Base-by-base conservation (phyloP, 2,113 vertebrate species). In the Lophochroa leadbeateri region DNA sequence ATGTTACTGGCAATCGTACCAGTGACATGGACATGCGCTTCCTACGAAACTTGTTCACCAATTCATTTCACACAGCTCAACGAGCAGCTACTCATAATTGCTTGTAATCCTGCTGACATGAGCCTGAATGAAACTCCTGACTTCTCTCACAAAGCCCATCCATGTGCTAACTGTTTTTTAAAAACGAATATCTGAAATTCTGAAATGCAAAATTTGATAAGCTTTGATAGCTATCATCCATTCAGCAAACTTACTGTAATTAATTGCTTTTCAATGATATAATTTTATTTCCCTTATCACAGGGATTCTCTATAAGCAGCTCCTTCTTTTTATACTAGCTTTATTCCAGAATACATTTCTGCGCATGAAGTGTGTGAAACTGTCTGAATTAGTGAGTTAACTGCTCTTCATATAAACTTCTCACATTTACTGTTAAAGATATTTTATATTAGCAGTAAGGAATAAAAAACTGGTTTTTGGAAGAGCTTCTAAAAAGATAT, bases 201-300 rank as follows among this genome's bases (percentile, higher is more conserved):
- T 94, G 74, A 89, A 95, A 91, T 72, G 71, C 46, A 65, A 49
- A 79, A 86, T 90, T 77, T 89, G 71, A 92, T 92, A 44, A 91
- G 87, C 84, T 96, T 95, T 96, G 92, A 95, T 92, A 97, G 80
- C 92, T 96, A 94, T 90, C 87, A 94, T 70, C 85, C 2, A 2
- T 92, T 94, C 88, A 88, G 41, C 64, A 92, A 93, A 80, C 33
- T 92, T 95, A 81, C 82, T 92, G 50, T 77, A 86, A 90, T 94
- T 97, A 90, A 92, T 94, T 94, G 58, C 86, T 77, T 95, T 95
- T 91, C 67, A 92, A 8, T 96, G 53, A 60, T 68, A 70, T 70
- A 49, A 75, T 94, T 93, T 88, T 94, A 63, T 74, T 81, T 82
- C 64, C 17, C 12, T 41, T 88, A 33, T 86, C 29, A 50, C 37